Base-by-base conservation (phyloP, 1,140 invertebrate genomes). In the Hylyphantes graminicola region DNA sequence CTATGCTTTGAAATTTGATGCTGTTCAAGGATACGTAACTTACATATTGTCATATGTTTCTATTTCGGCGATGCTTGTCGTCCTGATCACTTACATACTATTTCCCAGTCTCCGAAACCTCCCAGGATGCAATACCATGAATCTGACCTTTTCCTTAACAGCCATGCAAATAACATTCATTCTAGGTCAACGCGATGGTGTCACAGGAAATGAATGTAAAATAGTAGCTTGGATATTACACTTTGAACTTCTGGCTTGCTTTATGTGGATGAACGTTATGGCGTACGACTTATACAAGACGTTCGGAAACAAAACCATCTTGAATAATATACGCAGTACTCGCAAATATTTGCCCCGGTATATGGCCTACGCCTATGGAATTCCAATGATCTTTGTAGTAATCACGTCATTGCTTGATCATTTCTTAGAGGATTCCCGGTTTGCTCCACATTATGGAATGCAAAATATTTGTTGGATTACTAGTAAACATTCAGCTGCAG, bases 391-490 rank as follows among this genome's bases (percentile, higher is more conserved):
- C 3, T 88, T 90, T 50, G 88, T 90, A 1, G 73, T 76, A 2
- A 35, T 88, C 0, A 89, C 89, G 67, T 75, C 85, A 15, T 70
- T 89, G 15, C 65, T 90, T 9, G 90, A 91, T 80, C 87, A 88
- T 13, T 87, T 86, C 59, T 75, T 65, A 19, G 64, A 51, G 8
- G 19, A 87, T 75, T 55, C 87, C 7, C 57, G 86, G 6, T 77
- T 83, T 73, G 70, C 65, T 8, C 75, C 77, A 12, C 54, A 57
- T 51, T 87, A 85, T 51, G 73, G 70, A 54, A 61, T 54, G 8
- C n/a, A 64, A 0, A 63, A 86, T 73, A 87, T 88, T 0, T 91
- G 90, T 77, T 91, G 90, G 90, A 90, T 91, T 64, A 87, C 88
- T 51, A 86, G 88, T 15, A 88, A 87, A 0, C 64, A 87, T 9